Evolutionary conservation across 2,113 vertebrate genomes (phyloP).

Genomic region (Dissostichus mawsoni): DNA sequence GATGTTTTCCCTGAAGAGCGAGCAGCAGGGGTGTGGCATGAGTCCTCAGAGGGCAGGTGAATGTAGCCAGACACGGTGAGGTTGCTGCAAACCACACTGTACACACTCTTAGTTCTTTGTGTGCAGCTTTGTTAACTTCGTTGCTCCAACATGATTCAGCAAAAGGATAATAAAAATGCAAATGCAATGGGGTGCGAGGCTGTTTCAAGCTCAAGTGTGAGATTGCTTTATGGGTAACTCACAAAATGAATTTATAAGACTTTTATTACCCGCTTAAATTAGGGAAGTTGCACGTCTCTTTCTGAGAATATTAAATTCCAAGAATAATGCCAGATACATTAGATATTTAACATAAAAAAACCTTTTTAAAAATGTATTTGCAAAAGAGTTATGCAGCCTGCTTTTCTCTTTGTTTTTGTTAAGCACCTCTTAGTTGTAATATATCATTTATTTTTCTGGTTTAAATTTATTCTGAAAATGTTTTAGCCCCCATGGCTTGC

Average conservation of each 20-base stretch:
- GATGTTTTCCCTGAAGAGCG: conserved; percentile 85
- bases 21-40: conserved; percentile 88
- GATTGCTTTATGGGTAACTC: conserved; percentile 3
- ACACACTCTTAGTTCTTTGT: conserved; percentile 45
- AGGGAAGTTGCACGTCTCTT: conserved; percentile 51
- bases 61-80: conserved; percentile 64
- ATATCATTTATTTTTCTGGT: conserved; percentile 43
- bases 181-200: not conserved
- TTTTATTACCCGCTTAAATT: conserved; percentile 1
- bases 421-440: conserved; percentile 46
- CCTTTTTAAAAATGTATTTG: not conserved
- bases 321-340: not conserved
- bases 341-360: not conserved
- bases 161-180: not conserved
- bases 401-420: conserved; percentile 51
- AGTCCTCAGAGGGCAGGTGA: conserved; percentile 78
- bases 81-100: conserved; percentile 63
- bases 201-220: not conserved
- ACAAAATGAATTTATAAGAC: conserved; percentile 6
- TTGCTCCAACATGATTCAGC: conserved; percentile 17
- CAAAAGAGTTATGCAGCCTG: conserved; percentile 68
- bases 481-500: conserved; percentile 60
- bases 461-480: conserved; percentile 59
- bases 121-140: conserved; percentile 54
- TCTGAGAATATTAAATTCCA: not conserved